Evolutionary conservation across 2,888 invertebrate species (phyloP).

Genomic region (Pheosia tremula): DNA sequence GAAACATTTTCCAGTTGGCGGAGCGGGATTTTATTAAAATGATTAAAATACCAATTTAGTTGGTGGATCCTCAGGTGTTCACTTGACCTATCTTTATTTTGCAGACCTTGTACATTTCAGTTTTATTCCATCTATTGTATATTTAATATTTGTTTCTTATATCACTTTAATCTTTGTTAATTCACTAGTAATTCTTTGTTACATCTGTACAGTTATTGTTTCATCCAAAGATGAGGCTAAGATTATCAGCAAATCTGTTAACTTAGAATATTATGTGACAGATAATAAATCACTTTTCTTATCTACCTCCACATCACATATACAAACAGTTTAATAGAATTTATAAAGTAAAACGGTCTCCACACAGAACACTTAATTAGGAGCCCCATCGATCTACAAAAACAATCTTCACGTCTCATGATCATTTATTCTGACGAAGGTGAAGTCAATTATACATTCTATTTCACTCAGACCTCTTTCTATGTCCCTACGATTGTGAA

Average conservation of each 20-base stretch:
- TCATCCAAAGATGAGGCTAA: no score
- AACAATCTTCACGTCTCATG: slow-evolving; percentile 56
- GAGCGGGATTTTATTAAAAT: slow-evolving; percentile 56
- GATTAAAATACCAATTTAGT: slow-evolving; percentile 62
- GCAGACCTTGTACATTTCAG: neutral
- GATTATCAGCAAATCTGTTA: neutral
- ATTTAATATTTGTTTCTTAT: neutral
- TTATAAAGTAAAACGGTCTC: slow-evolving; percentile 21
- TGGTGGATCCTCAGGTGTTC: slow-evolving; percentile 46
- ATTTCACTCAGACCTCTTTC: slow-evolving; percentile 58
- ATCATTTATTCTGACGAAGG: slow-evolving; percentile 58
- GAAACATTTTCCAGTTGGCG: slow-evolving; percentile 52
- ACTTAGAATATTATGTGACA: neutral
- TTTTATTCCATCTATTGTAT: neutral
- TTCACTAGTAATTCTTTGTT: no score
- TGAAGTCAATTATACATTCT: slow-evolving; percentile 61
- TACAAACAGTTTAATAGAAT: slow-evolving; percentile 26
- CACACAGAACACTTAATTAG: slow-evolving; percentile 42
- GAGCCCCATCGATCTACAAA: slow-evolving; percentile 43
- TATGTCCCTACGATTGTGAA: slow-evolving; percentile 54
- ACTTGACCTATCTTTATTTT: slow-evolving; percentile 5
- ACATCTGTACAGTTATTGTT: no score
- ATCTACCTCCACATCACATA: slow-evolving; percentile 10
- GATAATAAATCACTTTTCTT: neutral
- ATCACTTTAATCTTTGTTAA: no score